Conservation (phyloP, 2,888 invertebrate species). For the Andrena trimmerana region DNA sequence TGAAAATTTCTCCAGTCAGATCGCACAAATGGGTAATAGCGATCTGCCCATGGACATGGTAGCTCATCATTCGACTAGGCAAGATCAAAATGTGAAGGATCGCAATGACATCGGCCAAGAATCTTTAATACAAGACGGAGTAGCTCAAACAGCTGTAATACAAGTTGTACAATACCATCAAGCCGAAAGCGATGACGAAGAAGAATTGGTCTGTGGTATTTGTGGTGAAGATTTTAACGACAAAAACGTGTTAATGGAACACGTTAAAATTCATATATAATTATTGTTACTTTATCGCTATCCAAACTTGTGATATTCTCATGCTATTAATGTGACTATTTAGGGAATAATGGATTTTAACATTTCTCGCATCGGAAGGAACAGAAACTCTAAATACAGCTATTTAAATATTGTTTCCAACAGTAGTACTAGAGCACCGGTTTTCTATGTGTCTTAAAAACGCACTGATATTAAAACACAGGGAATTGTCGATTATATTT, state of each 20-base stretch:
- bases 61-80: conserved; percentile 56
- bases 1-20: conserved; percentile 79
- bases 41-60: conserved; percentile 70
- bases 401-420: conserved; percentile 39
- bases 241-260: conserved; percentile 82
- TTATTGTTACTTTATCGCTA: conserved; percentile 59
- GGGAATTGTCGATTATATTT: conserved; percentile 52
- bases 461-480: conserved; percentile 64
- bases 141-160: conserved; percentile 68
- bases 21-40: conserved; percentile 68
- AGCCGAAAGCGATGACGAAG: conserved; percentile 76
- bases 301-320: conserved; percentile 71
- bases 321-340: conserved; percentile 45
- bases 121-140: conserved; percentile 56
- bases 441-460: conserved; percentile 54
- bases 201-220: conserved; percentile 82
- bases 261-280: conserved; percentile 84
- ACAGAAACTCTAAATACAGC: conserved; percentile 18
- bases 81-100: conserved; percentile 51
- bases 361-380: conserved; percentile 23
- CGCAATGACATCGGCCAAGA: conserved; percentile 63
- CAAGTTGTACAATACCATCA: conserved; percentile 73
- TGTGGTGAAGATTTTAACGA: conserved; percentile 83
- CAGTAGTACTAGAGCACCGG: conserved; percentile 48
- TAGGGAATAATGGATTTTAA: conserved; percentile 38